phyloP scores from a whole-genome alignment of 2,888 invertebrate species.

The Drosophila mulleri region DNA sequence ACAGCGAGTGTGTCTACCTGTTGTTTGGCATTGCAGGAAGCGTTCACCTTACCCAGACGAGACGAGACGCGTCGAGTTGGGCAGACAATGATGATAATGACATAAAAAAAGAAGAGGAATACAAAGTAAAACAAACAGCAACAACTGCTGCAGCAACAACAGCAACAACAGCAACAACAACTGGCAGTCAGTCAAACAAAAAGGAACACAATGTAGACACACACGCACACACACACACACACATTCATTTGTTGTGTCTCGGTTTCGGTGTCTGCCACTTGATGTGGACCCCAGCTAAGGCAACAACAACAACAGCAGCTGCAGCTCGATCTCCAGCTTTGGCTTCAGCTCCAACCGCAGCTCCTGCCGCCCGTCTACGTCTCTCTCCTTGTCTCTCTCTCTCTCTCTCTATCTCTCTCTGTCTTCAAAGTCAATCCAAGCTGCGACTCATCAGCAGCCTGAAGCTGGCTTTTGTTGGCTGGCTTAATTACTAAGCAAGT shows the following conservation, averaged over 20 bases:
- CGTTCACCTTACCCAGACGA: slow-evolving; percentile 65
- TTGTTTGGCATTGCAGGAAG: slow-evolving; percentile 81
- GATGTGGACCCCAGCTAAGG: slow-evolving; percentile 55
- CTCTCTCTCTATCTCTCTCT: neutral
- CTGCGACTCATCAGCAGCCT: slow-evolving; percentile 70
- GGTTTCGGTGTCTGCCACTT: slow-evolving; percentile 73
- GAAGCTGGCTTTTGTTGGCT: slow-evolving; percentile 69
- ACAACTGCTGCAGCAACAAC: slow-evolving; percentile 47
- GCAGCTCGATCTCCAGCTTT: slow-evolving; percentile 19
- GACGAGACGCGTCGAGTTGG: slow-evolving; percentile 31
- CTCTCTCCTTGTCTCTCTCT: neutral
- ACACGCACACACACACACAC: slow-evolving; percentile 43
- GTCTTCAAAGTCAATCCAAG: slow-evolving; percentile 33
- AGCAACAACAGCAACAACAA: slow-evolving; percentile 47
- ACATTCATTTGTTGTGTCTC: slow-evolving; percentile 39
- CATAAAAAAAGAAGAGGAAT: slow-evolving; percentile 55
- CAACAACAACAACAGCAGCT: slow-evolving; percentile 8
- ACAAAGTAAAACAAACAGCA: slow-evolving; percentile 64
- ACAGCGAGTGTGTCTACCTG: slow-evolving; percentile 73
- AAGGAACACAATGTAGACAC: slow-evolving; percentile 52
- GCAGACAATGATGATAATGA: slow-evolving; percentile 63
- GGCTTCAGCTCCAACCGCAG: slow-evolving; percentile 18
- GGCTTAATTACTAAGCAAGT: slow-evolving; percentile 81
- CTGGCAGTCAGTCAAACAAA: slow-evolving; percentile 53
- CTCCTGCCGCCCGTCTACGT: neutral